Conservation (phyloP, 2,888 invertebrate species). For the Polymixis flavicincta region DNA sequence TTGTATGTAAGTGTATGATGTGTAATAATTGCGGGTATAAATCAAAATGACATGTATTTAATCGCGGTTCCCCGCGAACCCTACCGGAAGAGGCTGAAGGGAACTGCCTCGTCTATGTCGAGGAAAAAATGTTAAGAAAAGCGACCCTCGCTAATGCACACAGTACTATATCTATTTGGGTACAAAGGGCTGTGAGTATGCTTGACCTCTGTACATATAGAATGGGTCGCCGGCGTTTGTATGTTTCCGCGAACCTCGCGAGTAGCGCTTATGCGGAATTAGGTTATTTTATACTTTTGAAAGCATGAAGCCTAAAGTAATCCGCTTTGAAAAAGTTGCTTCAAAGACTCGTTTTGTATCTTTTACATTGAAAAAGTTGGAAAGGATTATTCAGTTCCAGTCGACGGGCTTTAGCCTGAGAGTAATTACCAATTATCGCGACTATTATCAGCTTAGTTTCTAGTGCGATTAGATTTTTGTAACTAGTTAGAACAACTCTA, state of each 20-base stretch:
- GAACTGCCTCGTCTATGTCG: slow-evolving; percentile 74
- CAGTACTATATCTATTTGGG: slow-evolving; percentile 84
- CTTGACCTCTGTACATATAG: slow-evolving; percentile 83
- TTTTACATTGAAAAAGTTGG: slow-evolving; percentile 46
- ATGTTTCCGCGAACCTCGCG: slow-evolving; percentile 48
- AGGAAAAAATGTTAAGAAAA: slow-evolving; percentile 81
- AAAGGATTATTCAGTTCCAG: slow-evolving; percentile 39
- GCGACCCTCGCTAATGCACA: slow-evolving; percentile 87
- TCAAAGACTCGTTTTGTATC: slow-evolving; percentile 41
- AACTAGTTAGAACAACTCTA: not conserved
- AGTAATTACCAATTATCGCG: slow-evolving; percentile 13
- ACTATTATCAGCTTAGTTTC: slow-evolving; percentile 16
- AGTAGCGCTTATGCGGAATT: slow-evolving; percentile 60
- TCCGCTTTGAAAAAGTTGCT: slow-evolving; percentile 53
- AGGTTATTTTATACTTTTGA: slow-evolving; percentile 64
- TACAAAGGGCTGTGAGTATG: slow-evolving; percentile 83
- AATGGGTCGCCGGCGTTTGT: slow-evolving; percentile 60
- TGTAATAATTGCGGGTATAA: slow-evolving; percentile 85
- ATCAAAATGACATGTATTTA: slow-evolving; percentile 88
- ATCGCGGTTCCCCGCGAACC: slow-evolving; percentile 79
- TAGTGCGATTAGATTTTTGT: slow-evolving; percentile 1
- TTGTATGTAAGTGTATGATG: slow-evolving; percentile 47
- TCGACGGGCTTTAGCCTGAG: not conserved
- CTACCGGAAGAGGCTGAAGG: slow-evolving; percentile 78
- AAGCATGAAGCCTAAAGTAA: slow-evolving; percentile 60